Conservation (phyloP, 2,113 vertebrate species). For the Amphiprion percula region DNA sequence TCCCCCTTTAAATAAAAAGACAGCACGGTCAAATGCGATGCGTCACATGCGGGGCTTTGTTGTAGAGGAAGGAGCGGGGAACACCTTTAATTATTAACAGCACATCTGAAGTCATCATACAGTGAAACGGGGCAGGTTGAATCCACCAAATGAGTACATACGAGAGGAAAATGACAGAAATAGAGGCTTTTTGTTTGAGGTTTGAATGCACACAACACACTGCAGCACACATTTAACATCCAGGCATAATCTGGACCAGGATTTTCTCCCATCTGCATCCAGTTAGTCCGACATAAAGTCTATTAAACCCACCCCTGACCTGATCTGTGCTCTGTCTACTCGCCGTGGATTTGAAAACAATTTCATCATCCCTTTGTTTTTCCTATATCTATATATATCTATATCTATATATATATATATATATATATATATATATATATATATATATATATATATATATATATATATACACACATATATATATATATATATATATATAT, state of each 20-base stretch:
- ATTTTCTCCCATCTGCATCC: conserved; percentile 17
- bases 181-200: not conserved
- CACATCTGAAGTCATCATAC: no score
- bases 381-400: no score
- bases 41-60: no score
- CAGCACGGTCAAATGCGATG: not conserved
- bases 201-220: conserved; percentile 7
- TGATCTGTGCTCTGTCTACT: conserved; percentile 11
- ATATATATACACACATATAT: not conserved
- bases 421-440: no score
- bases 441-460: no score
- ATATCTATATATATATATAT: no score
- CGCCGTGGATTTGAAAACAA: conserved; percentile 33
- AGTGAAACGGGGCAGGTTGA: no score
- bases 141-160: no score
- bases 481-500: no score
- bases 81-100: no score
- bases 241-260: not conserved
- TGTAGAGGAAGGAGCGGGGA: no score
- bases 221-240: not conserved
- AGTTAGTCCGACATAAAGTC: conserved; percentile 15
- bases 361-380: conserved; percentile 41
- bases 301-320: conserved; percentile 29
- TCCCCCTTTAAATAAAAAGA: conserved; percentile 85
- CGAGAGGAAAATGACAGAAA: not conserved